Base-by-base conservation (phyloP, 1,140 invertebrate species). In the Papilio aristodemus region DNA sequence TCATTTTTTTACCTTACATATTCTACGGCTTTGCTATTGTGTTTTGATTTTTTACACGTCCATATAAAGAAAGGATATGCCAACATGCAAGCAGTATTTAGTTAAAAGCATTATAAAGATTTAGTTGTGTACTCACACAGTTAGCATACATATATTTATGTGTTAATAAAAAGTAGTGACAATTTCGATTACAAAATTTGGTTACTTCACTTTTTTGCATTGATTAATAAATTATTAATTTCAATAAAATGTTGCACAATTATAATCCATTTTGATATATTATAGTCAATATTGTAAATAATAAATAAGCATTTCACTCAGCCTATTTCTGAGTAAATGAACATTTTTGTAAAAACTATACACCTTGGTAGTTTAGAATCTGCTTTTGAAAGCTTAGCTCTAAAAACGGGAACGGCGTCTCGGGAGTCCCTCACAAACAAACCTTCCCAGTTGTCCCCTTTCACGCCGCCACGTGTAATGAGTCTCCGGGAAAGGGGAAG, bases 391-490 rank as follows among this genome's bases (percentile, higher is more conserved):
- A 11, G 13, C 13, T 25, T 14, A 27, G 27, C 57, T 32, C 57
- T 58, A 36, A 58, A 58, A 58, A 58, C n/a, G 25, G 27, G 57
- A 37, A n/a, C 59, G 32, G n/a, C 32, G 43, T 50, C 59, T 62
- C 59, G 19, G 59, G 59, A 38, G 59, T 38, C 32, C 7, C 32
- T 37, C 36, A 36, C 59, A 62, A 62, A 62, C 32, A 62, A 62
- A 62, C 59, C 59, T 37, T 13, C 8, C 32, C 14, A 36, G 32
- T n/a, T 38, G 59, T 62, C 36, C 59, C 59, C 59, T 62, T 38
- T 62, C 36, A 38, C 22, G 8, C 6, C 59, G 36, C n/a, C 14
- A 13, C 17, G 57, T 32, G 57, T 62, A 62, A 62, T 62, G 59
- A 62, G 59, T 37, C 36, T 10, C 59, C 59, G 36, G 59, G 27